Percentiles rank a stretch among this genome's conserved stretches.
These are phyloP conservation scores for Leptopilina boulardi DNA, from an alignment of 1,140 invertebrate species.

Conservation along the genomic window DNA sequence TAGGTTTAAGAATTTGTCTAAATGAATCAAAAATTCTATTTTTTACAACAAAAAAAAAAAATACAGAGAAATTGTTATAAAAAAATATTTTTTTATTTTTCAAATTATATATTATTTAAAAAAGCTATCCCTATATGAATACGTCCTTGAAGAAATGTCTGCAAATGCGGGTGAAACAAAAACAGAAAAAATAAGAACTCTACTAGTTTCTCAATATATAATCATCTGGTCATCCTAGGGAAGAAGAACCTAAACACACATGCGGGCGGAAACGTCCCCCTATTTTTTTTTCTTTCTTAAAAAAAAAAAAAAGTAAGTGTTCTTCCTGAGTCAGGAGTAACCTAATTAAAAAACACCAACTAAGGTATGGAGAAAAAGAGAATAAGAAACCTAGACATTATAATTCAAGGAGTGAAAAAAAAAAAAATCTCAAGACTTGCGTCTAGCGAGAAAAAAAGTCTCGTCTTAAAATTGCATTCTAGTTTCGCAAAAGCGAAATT, in stretches of 20 bases:
- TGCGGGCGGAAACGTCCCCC: not conserved
- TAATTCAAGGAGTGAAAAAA: not conserved
- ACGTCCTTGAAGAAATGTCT: not conserved
- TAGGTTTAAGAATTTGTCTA: not conserved
- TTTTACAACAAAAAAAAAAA: no score
- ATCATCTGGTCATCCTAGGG: not conserved
- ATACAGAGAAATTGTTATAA: no score
- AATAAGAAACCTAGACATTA: not conserved
- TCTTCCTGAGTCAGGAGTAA: not conserved
- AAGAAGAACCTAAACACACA: not conserved
- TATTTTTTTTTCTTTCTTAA: not conserved
- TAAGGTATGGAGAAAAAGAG: not conserved
- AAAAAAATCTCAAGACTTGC: constrained; percentile 6
- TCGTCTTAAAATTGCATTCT: constrained; percentile 16
- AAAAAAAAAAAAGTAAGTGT: not conserved
- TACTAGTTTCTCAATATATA: not conserved
- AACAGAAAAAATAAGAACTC: not conserved
- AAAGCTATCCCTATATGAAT: not conserved
- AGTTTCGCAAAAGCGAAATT: not conserved
- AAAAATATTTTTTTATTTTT: not conserved
- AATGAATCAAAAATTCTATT: no score
- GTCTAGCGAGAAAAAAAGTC: constrained; percentile 12
- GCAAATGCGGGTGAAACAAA: constrained; percentile 16
- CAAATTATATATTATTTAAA: not conserved
- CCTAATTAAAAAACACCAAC: constrained; percentile 1